Conservation (phyloP, 2,113 vertebrate genomes). For the Ciconia boyciana region DNA sequence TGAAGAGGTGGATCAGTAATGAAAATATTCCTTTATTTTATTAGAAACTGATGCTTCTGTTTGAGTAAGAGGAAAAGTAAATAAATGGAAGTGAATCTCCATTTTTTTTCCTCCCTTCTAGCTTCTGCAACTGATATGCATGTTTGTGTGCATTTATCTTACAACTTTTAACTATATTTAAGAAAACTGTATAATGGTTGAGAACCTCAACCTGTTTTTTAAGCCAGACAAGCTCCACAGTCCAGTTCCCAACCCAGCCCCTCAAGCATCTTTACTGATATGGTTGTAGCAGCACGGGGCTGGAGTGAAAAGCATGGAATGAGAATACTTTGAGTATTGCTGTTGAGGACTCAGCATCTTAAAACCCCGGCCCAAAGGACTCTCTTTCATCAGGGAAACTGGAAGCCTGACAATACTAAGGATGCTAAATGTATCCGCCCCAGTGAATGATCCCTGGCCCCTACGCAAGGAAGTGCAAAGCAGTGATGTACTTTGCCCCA, state of each 20-base stretch:
- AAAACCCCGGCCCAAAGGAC: background rate
- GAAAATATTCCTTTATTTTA: background rate
- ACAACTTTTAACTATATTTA: background rate
- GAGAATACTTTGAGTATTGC: background rate
- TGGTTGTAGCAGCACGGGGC: background rate
- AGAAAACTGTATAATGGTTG: background rate
- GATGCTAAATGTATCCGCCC: background rate
- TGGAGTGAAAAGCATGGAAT: background rate
- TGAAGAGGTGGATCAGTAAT: background rate
- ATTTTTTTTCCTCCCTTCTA: background rate
- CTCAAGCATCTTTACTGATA: background rate
- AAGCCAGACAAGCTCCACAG: background rate
- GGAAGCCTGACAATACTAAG: background rate
- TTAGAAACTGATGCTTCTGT: background rate
- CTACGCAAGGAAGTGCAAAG: background rate
- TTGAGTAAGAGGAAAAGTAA: background rate
- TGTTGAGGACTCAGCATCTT: background rate
- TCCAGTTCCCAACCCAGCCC: background rate
- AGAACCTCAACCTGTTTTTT: background rate
- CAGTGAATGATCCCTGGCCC: fast-evolving
- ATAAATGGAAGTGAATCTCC: background rate
- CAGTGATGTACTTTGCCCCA: background rate
- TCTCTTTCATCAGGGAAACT: background rate
- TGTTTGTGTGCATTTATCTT: background rate
- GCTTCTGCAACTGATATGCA: background rate